Base-by-base conservation (phyloP, 1,140 invertebrate genomes). In the Belonocnema kinseyi region DNA sequence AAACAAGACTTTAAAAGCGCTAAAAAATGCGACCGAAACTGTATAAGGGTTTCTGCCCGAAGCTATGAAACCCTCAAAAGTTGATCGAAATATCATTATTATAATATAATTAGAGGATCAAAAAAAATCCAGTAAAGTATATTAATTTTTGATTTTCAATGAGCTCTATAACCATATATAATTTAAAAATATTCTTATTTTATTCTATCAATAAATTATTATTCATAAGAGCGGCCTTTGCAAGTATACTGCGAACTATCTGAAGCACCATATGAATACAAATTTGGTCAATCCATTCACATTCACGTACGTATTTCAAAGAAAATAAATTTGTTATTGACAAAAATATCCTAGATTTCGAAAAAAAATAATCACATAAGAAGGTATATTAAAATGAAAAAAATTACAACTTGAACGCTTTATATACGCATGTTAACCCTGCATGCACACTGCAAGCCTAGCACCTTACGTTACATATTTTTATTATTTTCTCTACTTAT, bases 391-490 rank as follows among this genome's bases (percentile, higher is more conserved):
- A 6, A 58, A 51, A n/a, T n/a, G 2, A 10, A 56, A 26, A n/a
- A 17, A 46, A n/a, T 56, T 17, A 72, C 5, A 40, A 74, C 19
- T 75, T 75, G 6, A 61, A 17, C 50, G 13, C 21, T 19, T 66
- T 16, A 46, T 75, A 10, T 19, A n/a, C 40, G 61, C 61, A 66
- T 66, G 61, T 66, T 66, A 66, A 77, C 83, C 83, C 82, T 86
- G 84, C 85, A 86, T 87, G 85, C 79, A 80, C 81, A 80, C 40
- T 66, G 70, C 80, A 66, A 83, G 85, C 78, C 80, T 80, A 86
- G 83, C 85, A 85, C 83, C 85, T 82, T 76, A 78, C 79, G 72
- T 85, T 85, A 78, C 53, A 51, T 78, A 53, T 71, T 78, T 80
- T 74, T 77, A 53, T 77, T 73, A 51, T n/a, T 19, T 73, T 11